phyloP scores from a whole-genome alignment of 2,797 vertebrate species.

The Kryptopterus vitreolus region DNA sequence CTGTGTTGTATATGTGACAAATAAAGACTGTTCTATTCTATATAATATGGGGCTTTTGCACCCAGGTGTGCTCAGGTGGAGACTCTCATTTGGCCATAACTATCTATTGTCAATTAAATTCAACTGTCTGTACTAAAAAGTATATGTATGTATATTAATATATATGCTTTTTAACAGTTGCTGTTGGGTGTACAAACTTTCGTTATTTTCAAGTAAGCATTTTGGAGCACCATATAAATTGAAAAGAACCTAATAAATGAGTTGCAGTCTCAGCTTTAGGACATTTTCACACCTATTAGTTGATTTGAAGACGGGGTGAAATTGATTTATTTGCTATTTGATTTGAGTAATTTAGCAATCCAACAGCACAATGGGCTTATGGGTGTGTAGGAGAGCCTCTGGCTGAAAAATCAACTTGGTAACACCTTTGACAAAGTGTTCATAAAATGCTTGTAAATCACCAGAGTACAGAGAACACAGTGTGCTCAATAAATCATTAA shows the following conservation, averaged over 20 bases:
- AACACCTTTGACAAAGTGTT: background rate
- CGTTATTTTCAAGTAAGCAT: background rate
- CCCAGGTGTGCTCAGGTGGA: background rate
- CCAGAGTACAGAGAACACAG: background rate
- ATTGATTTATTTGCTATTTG: background rate
- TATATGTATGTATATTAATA: background rate
- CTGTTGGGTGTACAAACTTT: background rate
- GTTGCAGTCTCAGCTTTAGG: background rate
- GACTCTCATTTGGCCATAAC: background rate
- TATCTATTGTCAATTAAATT: background rate
- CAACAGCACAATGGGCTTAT: background rate
- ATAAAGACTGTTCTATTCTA: too few relatives aligned
- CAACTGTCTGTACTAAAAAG: background rate
- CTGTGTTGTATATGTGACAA: too few relatives aligned
- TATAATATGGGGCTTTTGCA: background rate
- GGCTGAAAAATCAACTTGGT: background rate
- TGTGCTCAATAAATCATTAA: background rate
- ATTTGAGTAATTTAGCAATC: background rate
- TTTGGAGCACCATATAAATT: background rate
- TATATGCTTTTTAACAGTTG: background rate
- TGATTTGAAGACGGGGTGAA: background rate
- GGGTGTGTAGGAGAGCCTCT: background rate
- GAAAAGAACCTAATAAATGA: background rate
- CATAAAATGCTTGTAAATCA: background rate
- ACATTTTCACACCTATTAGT: slow-evolving; percentile 6